These are phyloP conservation scores for Macrobrachium nipponense DNA, from an alignment of 1,140 invertebrate species.

Conservation along the genomic window DNA sequence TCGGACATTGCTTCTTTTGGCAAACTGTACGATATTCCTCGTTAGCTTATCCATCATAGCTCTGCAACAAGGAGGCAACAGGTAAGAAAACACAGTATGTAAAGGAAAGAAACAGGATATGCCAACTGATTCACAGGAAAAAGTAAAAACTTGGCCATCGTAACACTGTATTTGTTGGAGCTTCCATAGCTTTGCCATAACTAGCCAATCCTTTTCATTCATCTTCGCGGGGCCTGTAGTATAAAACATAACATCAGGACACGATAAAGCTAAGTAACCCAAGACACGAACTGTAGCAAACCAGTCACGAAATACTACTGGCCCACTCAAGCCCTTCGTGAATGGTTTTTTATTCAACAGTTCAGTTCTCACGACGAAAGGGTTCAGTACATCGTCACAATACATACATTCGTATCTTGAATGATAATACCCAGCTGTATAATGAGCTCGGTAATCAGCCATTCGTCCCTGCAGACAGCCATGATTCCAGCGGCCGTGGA, in stretches of 20 bases:
- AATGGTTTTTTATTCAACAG: not conserved
- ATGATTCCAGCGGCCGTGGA: constrained; percentile 20
- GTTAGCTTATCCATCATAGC: not conserved
- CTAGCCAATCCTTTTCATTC: constrained; percentile 4
- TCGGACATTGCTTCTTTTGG: not conserved
- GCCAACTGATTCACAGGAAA: constrained; percentile 1
- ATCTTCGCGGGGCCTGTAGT: not conserved
- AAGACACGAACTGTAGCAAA: not conserved
- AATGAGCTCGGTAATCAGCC: constrained; percentile 31
- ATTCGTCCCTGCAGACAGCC: constrained; percentile 28
- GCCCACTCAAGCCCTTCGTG: not conserved
- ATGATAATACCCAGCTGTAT: constrained; percentile 23
- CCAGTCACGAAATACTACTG: constrained; percentile 22
- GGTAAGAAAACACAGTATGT: not conserved
- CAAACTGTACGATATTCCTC: not conserved
- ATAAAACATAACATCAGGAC: constrained; percentile 36
- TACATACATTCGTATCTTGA: constrained; percentile 34
- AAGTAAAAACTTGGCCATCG: not conserved
- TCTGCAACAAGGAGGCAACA: constrained; percentile 19
- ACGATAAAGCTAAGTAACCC: constrained; percentile 10
- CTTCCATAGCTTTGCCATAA: not conserved
- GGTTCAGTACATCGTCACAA: constrained; percentile 23
- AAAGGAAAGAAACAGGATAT: constrained; percentile 11
- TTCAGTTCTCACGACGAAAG: not conserved
- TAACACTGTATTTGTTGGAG: not conserved